Percentiles rank a stretch among this genome's conserved stretches.
Evolutionary conservation across 2,113 vertebrate genomes (phyloP).

Genomic region (Laticauda colubrina): DNA sequence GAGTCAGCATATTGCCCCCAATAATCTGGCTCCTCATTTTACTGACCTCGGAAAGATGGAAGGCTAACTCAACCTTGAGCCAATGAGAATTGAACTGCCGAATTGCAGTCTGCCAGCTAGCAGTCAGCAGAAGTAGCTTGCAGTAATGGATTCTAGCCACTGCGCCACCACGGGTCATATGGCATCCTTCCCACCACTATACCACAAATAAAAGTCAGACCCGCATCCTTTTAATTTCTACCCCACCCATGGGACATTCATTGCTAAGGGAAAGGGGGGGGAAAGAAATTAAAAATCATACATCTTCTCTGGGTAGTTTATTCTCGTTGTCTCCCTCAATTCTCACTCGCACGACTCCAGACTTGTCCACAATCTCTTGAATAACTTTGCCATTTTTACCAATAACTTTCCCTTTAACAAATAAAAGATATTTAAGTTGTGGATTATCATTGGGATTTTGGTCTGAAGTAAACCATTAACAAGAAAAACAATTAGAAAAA

Average conservation of each 20-base stretch:
- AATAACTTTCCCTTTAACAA: slow-evolving; percentile 82
- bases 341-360: slow-evolving; percentile 83
- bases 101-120: no score
- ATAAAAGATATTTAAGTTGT: slow-evolving; percentile 58
- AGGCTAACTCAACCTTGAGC: no score
- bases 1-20: no score
- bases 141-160: no score
- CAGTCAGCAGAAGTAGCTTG: no score
- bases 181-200: background rate
- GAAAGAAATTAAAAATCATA: slow-evolving; percentile 58
- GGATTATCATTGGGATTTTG: background rate
- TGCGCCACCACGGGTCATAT: no score
- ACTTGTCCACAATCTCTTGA: slow-evolving; percentile 86
- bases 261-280: background rate
- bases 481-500: background rate
- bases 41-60: no score
- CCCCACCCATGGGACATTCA: background rate
- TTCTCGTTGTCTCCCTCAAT: slow-evolving; percentile 86
- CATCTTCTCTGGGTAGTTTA: slow-evolving; percentile 81
- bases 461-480: slow-evolving; percentile 26
- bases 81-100: no score
- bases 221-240: background rate
- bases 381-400: slow-evolving; percentile 87
- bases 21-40: no score
- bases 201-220: background rate